Conservation (phyloP, 2,797 vertebrate genomes). For the Myotis planiceps region DNA sequence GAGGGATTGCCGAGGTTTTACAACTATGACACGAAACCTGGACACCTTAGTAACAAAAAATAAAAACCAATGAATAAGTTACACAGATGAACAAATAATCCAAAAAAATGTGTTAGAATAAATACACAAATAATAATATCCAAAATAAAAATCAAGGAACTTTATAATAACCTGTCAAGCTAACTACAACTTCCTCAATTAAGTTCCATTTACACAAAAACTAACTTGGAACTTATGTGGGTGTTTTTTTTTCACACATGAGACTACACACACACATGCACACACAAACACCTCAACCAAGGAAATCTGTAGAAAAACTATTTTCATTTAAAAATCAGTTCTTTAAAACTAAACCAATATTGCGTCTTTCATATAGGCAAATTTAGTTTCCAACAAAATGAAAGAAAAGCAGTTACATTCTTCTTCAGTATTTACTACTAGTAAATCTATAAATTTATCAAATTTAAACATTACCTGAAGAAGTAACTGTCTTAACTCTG, state of each 20-base stretch:
- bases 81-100: background rate
- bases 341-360: background rate
- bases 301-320: background rate
- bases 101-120: conserved; percentile 52
- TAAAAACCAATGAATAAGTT: conserved; percentile 4
- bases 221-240: background rate
- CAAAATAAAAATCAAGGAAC: conserved; percentile 10
- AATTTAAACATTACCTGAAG: conserved; percentile 90
- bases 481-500: conserved; percentile 93
- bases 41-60: conserved; percentile 87
- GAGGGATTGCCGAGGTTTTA: conserved; percentile 90
- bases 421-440: conserved; percentile 30
- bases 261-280: conserved; percentile 40
- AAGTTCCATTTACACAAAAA: conserved; percentile 34
- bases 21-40: conserved; percentile 94
- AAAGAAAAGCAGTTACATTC: conserved; percentile 19
- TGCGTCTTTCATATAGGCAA: conserved; percentile 1
- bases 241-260: background rate
- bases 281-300: conserved; percentile 13
- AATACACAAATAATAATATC: conserved; percentile 28
- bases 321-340: conserved; percentile 30
- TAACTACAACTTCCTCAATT: background rate
- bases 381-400: conserved; percentile 26
- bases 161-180: conserved; percentile 19
- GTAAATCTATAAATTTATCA: conserved; percentile 34